Base-by-base conservation (phyloP, 1,140 invertebrate genomes). In the Diabrotica undecimpunctata region DNA sequence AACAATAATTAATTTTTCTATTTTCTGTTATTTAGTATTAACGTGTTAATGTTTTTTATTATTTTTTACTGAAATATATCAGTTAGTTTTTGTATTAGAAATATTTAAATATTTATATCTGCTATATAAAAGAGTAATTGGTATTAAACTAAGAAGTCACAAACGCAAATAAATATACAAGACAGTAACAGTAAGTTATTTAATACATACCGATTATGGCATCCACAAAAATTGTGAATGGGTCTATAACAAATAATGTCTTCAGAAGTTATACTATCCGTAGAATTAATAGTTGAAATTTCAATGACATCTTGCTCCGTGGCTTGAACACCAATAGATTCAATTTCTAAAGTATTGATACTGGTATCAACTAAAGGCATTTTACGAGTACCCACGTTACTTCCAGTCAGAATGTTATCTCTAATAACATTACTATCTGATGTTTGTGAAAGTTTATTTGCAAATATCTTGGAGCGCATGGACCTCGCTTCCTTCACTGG, bases 311-410 rank as follows among this genome's bases (percentile, higher is more conserved):
- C n/a, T 46, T 10, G 41, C n/a, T 60, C 38, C 7, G 10, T 13
- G 41, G 41, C 50, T 35, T 60, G 58, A 36, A 60, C 58, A 39
- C 58, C 14, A 7, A 35, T 13, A 5, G 58, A 12, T 38, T 60
- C 58, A 11, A n/a, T 41, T 9, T 60, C 50, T 11, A 60, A 14
- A 5, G 58, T 60, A 60, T 60, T 60, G 25, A 60, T 12, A n/a
- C 46, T 50, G 13, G 38, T 50, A 60, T 60, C 39, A n/a, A 46
- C 41, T 10, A 46, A n/a, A 46, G 41, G 41, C 8, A 46, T n/a
- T 25, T 25, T 25, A 25, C 4, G 25, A 25, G 25, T 25, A 4
- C 25, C 25, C 25, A 25, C 25, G 25, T 25, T 25, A 25, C 4
- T 25, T 25, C 25, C 25, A 25, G 25, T 25, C 25, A 25, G 25